A percentile compares a stretch with the other conserved stretches of the same genome.
phyloP scores from a whole-genome alignment of 2,113 vertebrate genomes.

The Furnarius figulus region DNA sequence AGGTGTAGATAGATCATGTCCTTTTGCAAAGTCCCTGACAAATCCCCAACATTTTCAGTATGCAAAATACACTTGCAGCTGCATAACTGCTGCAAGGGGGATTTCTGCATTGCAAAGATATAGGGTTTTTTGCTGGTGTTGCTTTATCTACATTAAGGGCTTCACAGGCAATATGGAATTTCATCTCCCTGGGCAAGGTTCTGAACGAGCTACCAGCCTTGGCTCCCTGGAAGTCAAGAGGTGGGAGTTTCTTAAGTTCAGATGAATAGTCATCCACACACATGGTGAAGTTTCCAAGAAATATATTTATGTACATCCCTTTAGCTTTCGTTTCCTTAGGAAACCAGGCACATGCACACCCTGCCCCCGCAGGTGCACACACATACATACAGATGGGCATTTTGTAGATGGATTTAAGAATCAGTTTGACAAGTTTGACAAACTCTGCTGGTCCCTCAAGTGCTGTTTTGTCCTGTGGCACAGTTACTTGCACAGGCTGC shows the following conservation, averaged over 20 bases:
- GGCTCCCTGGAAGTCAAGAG: not conserved
- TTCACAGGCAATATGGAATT: not conserved
- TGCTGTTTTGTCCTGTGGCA: not conserved
- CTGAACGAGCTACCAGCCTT: not conserved
- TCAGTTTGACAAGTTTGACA: not conserved
- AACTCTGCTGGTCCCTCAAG: not conserved
- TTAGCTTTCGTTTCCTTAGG: not conserved
- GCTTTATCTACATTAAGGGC: not conserved
- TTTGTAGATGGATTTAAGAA: not conserved
- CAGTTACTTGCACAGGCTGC: not conserved
- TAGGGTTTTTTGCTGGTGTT: not conserved
- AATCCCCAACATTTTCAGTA: not conserved
- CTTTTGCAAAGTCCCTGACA: not conserved
- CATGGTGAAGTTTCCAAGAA: not conserved
- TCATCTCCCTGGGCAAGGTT: not conserved
- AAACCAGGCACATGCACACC: fast-evolving
- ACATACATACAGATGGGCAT: not conserved
- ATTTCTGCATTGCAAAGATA: not conserved
- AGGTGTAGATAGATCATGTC: not conserved
- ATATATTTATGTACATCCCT: not conserved
- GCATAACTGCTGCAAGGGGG: not conserved
- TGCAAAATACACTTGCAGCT: not conserved
- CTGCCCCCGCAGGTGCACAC: not conserved
- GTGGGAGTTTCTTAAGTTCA: not conserved
- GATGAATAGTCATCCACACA: not conserved